Percentiles rank a stretch among this genome's conserved stretches.
These are phyloP conservation scores for Synanthedon formicaeformis DNA, from an alignment of 2,888 invertebrate species.

Conservation along the genomic window DNA sequence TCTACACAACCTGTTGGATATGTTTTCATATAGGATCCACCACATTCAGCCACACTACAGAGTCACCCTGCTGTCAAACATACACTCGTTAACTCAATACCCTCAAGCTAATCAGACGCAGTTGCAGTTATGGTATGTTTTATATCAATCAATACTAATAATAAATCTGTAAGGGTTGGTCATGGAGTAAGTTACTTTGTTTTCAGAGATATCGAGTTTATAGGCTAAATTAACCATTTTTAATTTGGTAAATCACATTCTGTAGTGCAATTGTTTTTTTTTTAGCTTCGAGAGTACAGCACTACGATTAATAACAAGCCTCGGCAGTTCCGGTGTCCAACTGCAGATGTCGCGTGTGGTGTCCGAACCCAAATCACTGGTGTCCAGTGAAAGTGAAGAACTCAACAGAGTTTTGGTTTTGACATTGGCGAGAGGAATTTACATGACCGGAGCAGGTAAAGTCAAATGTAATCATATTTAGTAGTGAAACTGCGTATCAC, in stretches of 20 bases:
- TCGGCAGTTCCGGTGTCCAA: constrained; percentile 95
- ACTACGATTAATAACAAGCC: constrained; percentile 84
- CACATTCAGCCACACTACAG: constrained; percentile 97
- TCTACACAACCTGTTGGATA: constrained; percentile 93
- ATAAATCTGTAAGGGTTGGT: no score
- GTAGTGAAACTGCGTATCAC: no score
- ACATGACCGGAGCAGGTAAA: constrained; percentile 85
- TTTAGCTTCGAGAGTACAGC: constrained; percentile 88
- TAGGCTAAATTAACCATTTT: no score
- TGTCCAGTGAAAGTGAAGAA: constrained; percentile 95
- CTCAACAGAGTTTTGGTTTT: constrained; percentile 92
- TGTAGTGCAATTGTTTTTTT: neutral
- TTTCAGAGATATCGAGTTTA: no score
- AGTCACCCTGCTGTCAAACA: constrained; percentile 90
- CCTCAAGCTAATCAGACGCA: constrained; percentile 97
- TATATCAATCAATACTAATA: no score
- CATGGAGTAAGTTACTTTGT: no score
- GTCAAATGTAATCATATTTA: no score
- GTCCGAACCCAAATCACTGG: constrained; percentile 91
- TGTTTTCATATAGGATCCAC: constrained; percentile 96
- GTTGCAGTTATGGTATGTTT: constrained; percentile 83
- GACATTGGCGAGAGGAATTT: constrained; percentile 92
- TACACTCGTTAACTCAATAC: constrained; percentile 90
- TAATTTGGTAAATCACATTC: no score
- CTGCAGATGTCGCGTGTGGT: constrained; percentile 91